These are phyloP conservation scores for Cotesia congregata DNA, from an alignment of 2,888 invertebrate species.

Conservation along the genomic window DNA sequence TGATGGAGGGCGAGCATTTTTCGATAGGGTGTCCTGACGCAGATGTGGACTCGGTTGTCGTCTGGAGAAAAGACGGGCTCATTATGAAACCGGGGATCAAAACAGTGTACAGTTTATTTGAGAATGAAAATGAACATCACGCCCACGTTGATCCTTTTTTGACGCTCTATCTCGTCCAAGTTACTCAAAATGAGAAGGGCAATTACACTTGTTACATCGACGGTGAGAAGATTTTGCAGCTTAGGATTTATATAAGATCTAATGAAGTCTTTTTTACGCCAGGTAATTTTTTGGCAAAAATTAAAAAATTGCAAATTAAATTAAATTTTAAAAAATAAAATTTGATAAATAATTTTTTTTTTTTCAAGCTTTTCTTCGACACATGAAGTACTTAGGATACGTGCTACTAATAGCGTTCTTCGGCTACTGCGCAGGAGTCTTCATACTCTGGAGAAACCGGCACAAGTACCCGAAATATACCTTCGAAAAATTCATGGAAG, in stretches of 20 bases:
- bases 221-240: conserved; percentile 73
- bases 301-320: too few relatives aligned
- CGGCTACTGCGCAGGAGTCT: conserved; percentile 75
- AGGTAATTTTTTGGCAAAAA: conserved; percentile 65
- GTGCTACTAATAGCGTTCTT: conserved; percentile 73
- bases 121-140: conserved; percentile 65
- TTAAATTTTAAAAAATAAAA: background rate
- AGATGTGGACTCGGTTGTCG: conserved; percentile 70
- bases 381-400: conserved; percentile 75
- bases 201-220: conserved; percentile 79
- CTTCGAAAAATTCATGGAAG: conserved; percentile 47
- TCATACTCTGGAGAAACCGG: conserved; percentile 72
- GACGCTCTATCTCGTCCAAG: conserved; percentile 74
- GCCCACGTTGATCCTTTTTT: conserved; percentile 74
- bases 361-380: conserved; percentile 74
- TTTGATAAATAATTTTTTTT: conserved; percentile 36
- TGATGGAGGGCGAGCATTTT: conserved; percentile 73
- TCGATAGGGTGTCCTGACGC: conserved; percentile 74
- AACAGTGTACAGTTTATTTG: conserved; percentile 59
- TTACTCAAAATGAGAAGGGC: conserved; percentile 77
- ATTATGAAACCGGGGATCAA: conserved; percentile 60
- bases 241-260: conserved; percentile 71
- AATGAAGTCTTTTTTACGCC: conserved; percentile 72
- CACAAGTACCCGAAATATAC: conserved; percentile 68
- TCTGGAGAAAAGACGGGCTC: conserved; percentile 74